Evolutionary conservation across 2,888 invertebrate species (phyloP), one percentile per base, ranked within the genome.

Genomic region (Aphidius colemani): DNA sequence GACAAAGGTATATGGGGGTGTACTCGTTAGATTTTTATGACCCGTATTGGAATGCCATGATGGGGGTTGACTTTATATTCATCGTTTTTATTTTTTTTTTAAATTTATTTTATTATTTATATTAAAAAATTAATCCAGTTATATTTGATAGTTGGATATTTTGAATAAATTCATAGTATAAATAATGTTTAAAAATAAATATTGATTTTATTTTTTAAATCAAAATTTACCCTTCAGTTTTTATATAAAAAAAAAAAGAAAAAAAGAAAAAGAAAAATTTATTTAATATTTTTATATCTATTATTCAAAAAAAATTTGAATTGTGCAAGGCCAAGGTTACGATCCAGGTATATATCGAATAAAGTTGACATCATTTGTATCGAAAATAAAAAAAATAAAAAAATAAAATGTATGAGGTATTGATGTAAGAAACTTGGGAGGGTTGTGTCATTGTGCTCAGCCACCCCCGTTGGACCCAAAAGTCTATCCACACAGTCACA

Each of bases 351-450:
- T 30, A 30, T 30, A 30, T 30, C 30, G 30, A 30, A 30, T 30
- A 59, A 59, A 59, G 49, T 51, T 55, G 70, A 70, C 67, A 72
- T 76, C 72, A 76, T 77, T 77, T 77, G 74, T 76, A 76, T 75
- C 72, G 72, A 65, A 66, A 63, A 66, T 70, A 18, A 18, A 18
- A 18, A 18, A 18, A 18, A 73, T 73, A 66, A 63, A 66, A 71
- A 75, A 75, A 73, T 74, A 74, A 73, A 75, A 71, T 75, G 72
- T 73, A 71, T 74, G 70, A 71, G 70, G 73, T 60, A 75, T 75
- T 75, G 74, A 72, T 74, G 73, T 65, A 71, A 71, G 63, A 46
- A 44, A 60, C 46, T 53, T 59, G 63, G 50, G 65, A 65, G 65
- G 50, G 30, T 43, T 53, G 51, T n/a, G 60, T 68, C 64, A 68